Evolutionary conservation across 2,113 vertebrate species (phyloP).

Genomic region (Turnix velox): DNA sequence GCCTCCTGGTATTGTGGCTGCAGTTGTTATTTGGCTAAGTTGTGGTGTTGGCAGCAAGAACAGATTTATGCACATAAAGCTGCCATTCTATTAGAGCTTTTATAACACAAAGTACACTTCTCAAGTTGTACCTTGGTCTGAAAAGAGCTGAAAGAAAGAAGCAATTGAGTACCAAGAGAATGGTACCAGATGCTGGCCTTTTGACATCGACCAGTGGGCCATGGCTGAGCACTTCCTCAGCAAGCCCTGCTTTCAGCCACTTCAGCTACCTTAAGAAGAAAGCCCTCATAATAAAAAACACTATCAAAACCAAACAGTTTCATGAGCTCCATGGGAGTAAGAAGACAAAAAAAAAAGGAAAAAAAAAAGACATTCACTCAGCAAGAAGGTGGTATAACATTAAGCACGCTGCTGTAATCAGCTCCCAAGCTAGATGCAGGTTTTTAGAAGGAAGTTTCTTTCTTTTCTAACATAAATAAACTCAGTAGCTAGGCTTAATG

Average conservation of each 20-base stretch:
- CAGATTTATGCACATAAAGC: conserved; percentile 49
- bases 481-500: not conserved
- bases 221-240: conserved; percentile 42
- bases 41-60: conserved; percentile 18
- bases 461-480: not conserved
- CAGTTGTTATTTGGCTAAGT: conserved; percentile 4
- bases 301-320: not conserved
- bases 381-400: not conserved
- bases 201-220: conserved; percentile 50
- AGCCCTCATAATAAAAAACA: not conserved
- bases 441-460: not conserved
- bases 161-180: conserved; percentile 44
- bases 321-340: not conserved
- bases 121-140: conserved; percentile 11
- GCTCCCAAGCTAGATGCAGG: not conserved
- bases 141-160: conserved; percentile 52
- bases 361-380: not conserved
- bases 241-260: not conserved
- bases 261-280: not conserved
- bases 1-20: conserved; percentile 17
- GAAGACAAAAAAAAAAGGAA: not conserved
- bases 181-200: conserved; percentile 58
- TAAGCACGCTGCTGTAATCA: not conserved
- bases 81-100: conserved; percentile 30
- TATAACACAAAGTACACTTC: conserved; percentile 32